Percentiles rank a stretch among this genome's conserved stretches.
phyloP scores from a whole-genome alignment of 2,797 vertebrate species.

The Thripadectes ignobilis region DNA sequence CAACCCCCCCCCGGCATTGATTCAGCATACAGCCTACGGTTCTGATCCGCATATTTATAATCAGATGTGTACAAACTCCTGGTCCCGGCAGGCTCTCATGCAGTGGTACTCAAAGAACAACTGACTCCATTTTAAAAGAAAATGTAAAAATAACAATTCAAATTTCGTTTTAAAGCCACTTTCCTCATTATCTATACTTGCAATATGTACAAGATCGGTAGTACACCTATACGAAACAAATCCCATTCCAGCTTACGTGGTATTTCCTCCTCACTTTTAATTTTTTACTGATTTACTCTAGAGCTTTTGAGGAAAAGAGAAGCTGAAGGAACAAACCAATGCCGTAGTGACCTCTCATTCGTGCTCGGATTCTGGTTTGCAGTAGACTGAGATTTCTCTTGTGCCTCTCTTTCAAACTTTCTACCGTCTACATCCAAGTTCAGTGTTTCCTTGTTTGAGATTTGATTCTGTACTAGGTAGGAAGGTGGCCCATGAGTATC shows the following conservation, averaged over 20 bases:
- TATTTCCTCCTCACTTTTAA: background rate
- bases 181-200: rapidly evolving
- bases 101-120: background rate
- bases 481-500: background rate
- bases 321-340: background rate
- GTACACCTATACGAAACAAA: background rate
- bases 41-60: background rate
- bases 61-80: background rate
- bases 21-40: background rate
- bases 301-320: background rate
- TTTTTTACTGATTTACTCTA: background rate
- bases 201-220: background rate
- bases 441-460: background rate
- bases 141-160: background rate
- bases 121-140: background rate
- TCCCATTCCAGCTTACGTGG: rapidly evolving
- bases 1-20: background rate
- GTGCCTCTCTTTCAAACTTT: background rate
- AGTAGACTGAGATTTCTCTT: background rate
- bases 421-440: background rate
- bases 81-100: background rate
- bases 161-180: background rate
- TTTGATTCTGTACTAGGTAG: background rate
- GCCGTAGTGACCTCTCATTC: background rate
- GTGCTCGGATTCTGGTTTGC: background rate